A percentile compares a stretch with the other conserved stretches of the same genome.
phyloP scores from a whole-genome alignment of 1,140 invertebrate species.

The Drosophila orosa region DNA sequence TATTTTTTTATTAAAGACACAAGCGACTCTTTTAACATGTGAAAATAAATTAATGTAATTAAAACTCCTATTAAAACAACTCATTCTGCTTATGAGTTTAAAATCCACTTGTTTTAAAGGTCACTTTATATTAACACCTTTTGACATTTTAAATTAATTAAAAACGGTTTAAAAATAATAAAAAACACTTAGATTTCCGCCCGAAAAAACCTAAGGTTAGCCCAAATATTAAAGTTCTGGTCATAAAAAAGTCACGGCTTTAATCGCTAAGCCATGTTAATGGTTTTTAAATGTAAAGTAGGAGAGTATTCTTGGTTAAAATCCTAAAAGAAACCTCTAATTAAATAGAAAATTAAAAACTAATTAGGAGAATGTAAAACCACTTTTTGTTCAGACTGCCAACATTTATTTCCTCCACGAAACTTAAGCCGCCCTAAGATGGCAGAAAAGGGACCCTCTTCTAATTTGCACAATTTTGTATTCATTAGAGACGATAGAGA shows the following conservation, averaged over 20 bases:
- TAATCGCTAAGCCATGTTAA: background rate
- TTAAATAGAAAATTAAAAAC: background rate
- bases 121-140: background rate
- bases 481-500: conserved; percentile 20
- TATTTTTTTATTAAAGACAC: background rate
- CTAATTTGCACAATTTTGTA: conserved; percentile 30
- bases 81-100: background rate
- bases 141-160: background rate
- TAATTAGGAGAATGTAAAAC: conserved; percentile 13
- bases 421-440: conserved; percentile 1
- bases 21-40: background rate
- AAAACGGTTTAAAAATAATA: background rate
- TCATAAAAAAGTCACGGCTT: background rate
- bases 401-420: background rate
- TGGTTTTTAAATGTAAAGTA: background rate
- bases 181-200: background rate
- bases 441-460: background rate
- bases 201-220: background rate
- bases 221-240: background rate
- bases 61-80: background rate
- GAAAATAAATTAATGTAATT: background rate
- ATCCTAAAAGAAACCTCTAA: background rate
- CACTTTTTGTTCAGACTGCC: conserved; percentile 1
- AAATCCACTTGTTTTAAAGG: background rate
- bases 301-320: background rate